Evolutionary conservation across 2,797 vertebrate genomes (phyloP).

Genomic region (Avahi laniger): DNA sequence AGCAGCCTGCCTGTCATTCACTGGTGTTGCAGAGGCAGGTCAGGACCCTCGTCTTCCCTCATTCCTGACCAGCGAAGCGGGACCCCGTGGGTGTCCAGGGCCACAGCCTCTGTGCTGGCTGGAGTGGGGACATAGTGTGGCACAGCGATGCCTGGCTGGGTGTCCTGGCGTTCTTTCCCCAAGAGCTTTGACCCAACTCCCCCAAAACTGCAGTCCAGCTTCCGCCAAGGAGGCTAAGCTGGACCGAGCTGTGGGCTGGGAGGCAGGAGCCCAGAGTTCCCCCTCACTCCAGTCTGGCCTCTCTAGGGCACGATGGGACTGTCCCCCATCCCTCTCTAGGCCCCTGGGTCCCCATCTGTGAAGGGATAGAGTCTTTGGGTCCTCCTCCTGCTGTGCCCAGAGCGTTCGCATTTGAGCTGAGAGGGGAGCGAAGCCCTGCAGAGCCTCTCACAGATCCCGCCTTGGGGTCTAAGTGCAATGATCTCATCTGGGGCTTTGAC

Average conservation of each 20-base stretch:
- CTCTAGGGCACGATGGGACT: not conserved
- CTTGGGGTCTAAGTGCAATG: constrained; percentile 32
- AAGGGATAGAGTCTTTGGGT: not conserved
- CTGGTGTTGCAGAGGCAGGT: not conserved
- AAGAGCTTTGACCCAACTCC: not conserved
- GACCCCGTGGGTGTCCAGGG: not conserved
- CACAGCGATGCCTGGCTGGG: not conserved
- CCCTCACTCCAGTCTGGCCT: not conserved
- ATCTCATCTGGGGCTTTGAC: constrained; percentile 75
- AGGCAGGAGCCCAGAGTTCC: not conserved
- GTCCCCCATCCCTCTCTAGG: not conserved
- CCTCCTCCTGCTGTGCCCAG: not conserved
- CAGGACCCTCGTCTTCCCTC: not conserved
- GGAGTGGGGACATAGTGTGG: not conserved
- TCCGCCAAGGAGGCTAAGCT: not conserved
- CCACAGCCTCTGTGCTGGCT: not conserved
- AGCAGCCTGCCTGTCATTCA: not conserved
- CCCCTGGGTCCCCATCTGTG: not conserved
- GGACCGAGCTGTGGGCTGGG: not conserved
- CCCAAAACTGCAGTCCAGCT: not conserved
- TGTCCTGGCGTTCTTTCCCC: not conserved
- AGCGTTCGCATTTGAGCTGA: not conserved
- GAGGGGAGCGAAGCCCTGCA: not conserved
- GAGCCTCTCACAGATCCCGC: not conserved
- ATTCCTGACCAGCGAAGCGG: not conserved